Base-by-base conservation (phyloP, 1,140 invertebrate genomes). In the Caerostris darwini region DNA sequence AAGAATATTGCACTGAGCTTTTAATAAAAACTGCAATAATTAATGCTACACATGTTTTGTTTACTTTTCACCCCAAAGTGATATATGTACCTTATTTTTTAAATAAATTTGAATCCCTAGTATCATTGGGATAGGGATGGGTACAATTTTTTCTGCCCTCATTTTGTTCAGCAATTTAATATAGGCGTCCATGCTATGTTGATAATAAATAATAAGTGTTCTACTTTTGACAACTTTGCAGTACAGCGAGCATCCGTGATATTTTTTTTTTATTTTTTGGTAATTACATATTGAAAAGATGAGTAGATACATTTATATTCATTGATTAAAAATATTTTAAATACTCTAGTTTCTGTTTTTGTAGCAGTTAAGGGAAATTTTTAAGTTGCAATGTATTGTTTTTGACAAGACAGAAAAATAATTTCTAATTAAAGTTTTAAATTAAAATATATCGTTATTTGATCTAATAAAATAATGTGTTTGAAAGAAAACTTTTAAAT, bases 1-100 rank as follows among this genome's bases (percentile, higher is more conserved):
- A 53, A 50, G 34, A 77, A 14, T 64, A 5, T n/a, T 85, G 83
- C 58, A 10, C 83, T n/a, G 57, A n/a, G 56, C 83, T 85, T 85
- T 85, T 85, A 85, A 85, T 85, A 85, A 85, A n/a, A 85, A 85
- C 71, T 67, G 64, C 58, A 53, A 64, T 88, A 88, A 88, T 88
- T 88, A 88, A 88, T 88, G 86, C 54, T 88, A 64, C 86, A 64
- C 50, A 53, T 88, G 61, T 64, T n/a, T 64, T 88, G 61, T 88
- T 88, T 88, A 10, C 34, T 88, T 88, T 50, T 59, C 53, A n/a
- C n/a, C 5, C 56, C 71, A 77, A 57, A 54, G 86, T 88, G 61
- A 88, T 88, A 88, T 88, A 64, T 88, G 14, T 56, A 54, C 8
- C 50, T 14, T 54, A 17, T 64, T 88, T n/a, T n/a, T 88, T 88